These are phyloP conservation scores for Dorcus hopei DNA, from an alignment of 2,888 invertebrate species.

Conservation along the genomic window DNA sequence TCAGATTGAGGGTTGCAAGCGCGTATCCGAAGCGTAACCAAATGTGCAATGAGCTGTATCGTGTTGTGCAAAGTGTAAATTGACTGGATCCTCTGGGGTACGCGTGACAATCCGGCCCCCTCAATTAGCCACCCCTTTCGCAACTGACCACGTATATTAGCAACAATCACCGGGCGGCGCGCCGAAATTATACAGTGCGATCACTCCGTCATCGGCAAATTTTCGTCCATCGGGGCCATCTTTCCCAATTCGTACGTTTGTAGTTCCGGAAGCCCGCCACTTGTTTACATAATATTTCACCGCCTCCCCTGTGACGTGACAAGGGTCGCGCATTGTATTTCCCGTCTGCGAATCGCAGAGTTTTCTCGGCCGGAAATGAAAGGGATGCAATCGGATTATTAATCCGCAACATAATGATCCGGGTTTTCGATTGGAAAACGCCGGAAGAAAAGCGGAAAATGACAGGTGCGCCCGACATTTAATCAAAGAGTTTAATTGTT, in stretches of 20 bases:
- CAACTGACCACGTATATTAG: constrained; percentile 16
- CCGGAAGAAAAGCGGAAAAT: constrained; percentile 13
- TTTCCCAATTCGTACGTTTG: too few species aligned
- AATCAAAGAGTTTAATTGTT: constrained; percentile 20
- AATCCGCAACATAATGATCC: neutral
- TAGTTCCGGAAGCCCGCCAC: constrained; percentile 13
- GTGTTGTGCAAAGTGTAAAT: constrained; percentile 63
- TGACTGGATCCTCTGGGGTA: constrained; percentile 56
- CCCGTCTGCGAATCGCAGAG: neutral
- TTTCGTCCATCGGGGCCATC: too few species aligned
- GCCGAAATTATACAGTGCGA: too few species aligned
- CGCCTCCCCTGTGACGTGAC: constrained; percentile 20
- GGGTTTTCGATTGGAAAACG: constrained; percentile 10
- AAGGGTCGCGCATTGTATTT: neutral
- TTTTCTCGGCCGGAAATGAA: neutral
- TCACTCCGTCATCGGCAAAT: too few species aligned
- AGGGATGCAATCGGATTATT: neutral
- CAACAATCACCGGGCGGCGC: constrained; percentile 13
- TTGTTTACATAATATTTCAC: constrained; percentile 26
- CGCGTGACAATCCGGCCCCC: constrained; percentile 46
- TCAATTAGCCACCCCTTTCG: constrained; percentile 41
- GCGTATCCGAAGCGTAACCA: constrained; percentile 37
- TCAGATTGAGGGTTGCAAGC: constrained; percentile 23
- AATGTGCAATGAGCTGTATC: constrained; percentile 63
- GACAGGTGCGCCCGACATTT: constrained; percentile 15